These are phyloP conservation scores for Tipula confusa DNA, from an alignment of 2,888 invertebrate species.

Conservation along the genomic window DNA sequence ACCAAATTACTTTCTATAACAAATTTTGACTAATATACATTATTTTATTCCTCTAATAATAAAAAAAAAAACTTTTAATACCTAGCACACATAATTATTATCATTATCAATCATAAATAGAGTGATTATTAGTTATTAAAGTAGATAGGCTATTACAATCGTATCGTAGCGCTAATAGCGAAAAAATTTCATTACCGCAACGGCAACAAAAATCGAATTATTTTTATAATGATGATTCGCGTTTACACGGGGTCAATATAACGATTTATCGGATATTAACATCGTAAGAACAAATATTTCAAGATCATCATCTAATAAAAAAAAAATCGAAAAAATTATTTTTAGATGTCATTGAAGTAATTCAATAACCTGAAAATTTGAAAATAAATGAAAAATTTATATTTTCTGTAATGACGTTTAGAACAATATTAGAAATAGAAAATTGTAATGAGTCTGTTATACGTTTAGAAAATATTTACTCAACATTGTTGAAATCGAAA, in stretches of 20 bases:
- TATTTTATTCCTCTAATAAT: neutral
- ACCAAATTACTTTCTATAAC: neutral
- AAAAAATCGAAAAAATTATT: neutral
- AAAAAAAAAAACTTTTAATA: neutral
- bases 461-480: neutral
- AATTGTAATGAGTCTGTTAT: neutral
- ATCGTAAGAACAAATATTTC: neutral
- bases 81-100: neutral
- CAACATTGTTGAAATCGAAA: neutral
- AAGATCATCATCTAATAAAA: neutral
- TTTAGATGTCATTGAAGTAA: neutral
- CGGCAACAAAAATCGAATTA: neutral
- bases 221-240: neutral
- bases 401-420: neutral
- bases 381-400: neutral
- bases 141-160: neutral
- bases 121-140: neutral
- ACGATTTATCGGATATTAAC: neutral
- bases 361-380: constrained; percentile 7
- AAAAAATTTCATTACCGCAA: neutral
- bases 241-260: neutral
- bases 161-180: too few species aligned
- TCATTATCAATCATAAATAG: neutral
- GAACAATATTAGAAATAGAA: neutral
- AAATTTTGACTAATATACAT: neutral